Evolutionary conservation across 2,113 vertebrate genomes (phyloP), one percentile per base, ranked within the genome.

Genomic region (Phocoena phocoena): DNA sequence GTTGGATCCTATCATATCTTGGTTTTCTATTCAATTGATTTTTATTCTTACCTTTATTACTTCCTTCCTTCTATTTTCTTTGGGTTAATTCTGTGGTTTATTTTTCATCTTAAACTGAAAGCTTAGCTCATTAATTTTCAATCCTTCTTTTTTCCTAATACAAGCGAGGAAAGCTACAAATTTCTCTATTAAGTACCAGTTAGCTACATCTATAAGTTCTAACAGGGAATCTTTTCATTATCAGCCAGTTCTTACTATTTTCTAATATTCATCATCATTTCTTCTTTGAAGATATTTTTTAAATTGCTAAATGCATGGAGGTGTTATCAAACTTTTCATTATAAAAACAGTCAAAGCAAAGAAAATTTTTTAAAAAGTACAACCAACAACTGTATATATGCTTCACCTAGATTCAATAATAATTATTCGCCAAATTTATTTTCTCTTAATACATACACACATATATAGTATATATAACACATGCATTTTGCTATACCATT

Each of bases 31-130:
- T 82, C n/a, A 67, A 82, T 33, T 18, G 44, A 44, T 88, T 92
- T 88, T 21, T 94, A 82, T 13, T 67, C 47, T 90, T 76, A 93
- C n/a, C 12, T 85, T 65, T 85, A 84, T 79, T 41, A 67, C 50
- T 74, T 74, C 28, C 26, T 58, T 71, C 73, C 15, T 95, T 67
- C 23, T 55, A 55, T 70, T 79, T 77, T 82, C 55, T 36, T 60
- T 12, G 28, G 68, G 50, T 88, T 84, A 95, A 47, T 33, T 76
- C 21, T 88, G 10, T 86, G 36, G 67, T 60, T 88, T 38, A 76
- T 60, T 93, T 73, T 88, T 89, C 17, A 93, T n/a, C 60, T 96
- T 70, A 76, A 67, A 83, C 38, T 80, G 26, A 68, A 96, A 88
- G 60, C 9, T 60, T 83, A 36, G 9, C 13, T 71, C 12, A 71